Evolutionary conservation across 2,113 vertebrate genomes (phyloP), one percentile per base, ranked within the genome.

Genomic region (Equus przewalskii): DNA sequence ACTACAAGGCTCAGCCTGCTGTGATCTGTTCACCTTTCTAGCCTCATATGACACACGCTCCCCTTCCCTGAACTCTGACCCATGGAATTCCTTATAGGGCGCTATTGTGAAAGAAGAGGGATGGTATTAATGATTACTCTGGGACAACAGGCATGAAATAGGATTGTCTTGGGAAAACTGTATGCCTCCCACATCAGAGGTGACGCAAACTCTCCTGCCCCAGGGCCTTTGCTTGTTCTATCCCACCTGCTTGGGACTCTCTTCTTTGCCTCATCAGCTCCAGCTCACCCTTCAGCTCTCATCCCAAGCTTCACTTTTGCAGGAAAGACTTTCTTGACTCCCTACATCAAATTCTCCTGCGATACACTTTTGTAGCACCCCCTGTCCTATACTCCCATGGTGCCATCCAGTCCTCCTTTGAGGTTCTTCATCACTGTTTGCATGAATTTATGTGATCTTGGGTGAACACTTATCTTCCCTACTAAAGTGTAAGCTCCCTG

Each of bases 1-100:
- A n/a, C 16, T 0, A 0, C 0, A 5, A 3, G 16, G 10, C 49
- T 28, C 26, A 11, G 0, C 19, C 0, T 13, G 12, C 26, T 41
- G 19, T 3, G 4, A 64, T 2, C 64, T 3, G 10, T 28, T 69
- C 3, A 7, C 19, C 44, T 56, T 28, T 30, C 33, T 3, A 41
- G 60, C 18, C 33, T 44, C 21, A 0, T 24, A 26, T 84, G 82
- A 58, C 46, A 0, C 10, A 30, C 0, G 1, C 6, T 28, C 67
- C 13, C 16, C 36, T 7, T 49, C 33, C 5, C 49, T 44, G 36
- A 76, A 26, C 54, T 69, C 60, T 24, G 1, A 60, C 51, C 8
- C 14, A 70, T 21, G 11, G 9, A 24, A 3, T 60, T 21, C 67
- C 75, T 72, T 41, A 65, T 0, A 36, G 60, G 41, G 56, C 30